Base-by-base conservation (phyloP, 1,140 invertebrate species). In the Marisa cornuarietis region DNA sequence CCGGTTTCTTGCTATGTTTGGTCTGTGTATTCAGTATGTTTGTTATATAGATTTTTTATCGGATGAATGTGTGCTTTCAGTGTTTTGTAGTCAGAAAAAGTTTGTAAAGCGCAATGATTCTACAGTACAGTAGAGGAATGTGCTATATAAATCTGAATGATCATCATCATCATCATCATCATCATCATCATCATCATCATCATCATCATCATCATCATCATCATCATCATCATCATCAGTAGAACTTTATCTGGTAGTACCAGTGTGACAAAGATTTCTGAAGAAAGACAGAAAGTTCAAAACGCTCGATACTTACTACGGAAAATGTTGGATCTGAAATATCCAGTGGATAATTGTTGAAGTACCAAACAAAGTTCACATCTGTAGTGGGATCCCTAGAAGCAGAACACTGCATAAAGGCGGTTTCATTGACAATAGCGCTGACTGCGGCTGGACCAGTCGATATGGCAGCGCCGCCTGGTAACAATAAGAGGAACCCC, bases 331-430 rank as follows among this genome's bases (percentile, higher is more conserved):
- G 54, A 61, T 75, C 24, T 7, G 66, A 2, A 31, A 24, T 31
- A 76, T 84, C 80, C 20, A 88, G 80, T 10, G 68, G 42, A 31
- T 81, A 71, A 31, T 83, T 86, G 73, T 88, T 88, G 69, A 88
- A 84, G 9, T 72, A 76, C 87, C 87, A 88, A 42, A 26, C 65
- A 79, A 85, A 88, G 51, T 83, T 80, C 9, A 85, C 63, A 51
- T 88, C 87, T 2, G 82, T 61, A 20, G 49, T 22, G 4, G 49
- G 69, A 26, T 74, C 75, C 24, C 79, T 65, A 0, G 85, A 83
- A 14, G 85, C 87, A 26, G 81, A 51, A 71, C 87, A 88, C 14
- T 74, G 79, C 5, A 89, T 71, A 71, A 89, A 89, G 1, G 82
- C 83, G 13, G 88, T 89, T 22, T 82, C 69, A 76, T 89, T 89